These are phyloP conservation scores for Ceramica pisi DNA, from an alignment of 2,888 invertebrate species.

Conservation along the genomic window DNA sequence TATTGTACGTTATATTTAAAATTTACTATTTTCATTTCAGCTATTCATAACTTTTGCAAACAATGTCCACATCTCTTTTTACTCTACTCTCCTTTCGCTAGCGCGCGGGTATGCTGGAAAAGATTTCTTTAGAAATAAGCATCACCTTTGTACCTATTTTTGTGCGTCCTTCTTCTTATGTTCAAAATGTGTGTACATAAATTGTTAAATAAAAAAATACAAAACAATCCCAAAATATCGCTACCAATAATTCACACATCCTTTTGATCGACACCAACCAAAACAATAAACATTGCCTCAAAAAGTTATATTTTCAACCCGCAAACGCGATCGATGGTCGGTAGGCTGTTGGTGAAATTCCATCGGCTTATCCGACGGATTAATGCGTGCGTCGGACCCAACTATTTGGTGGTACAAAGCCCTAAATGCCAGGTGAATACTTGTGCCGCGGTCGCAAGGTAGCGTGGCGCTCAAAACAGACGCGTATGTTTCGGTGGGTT, in stretches of 20 bases:
- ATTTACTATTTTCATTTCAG: no score
- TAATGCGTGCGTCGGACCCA: constrained; percentile 60
- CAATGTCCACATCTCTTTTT: no score
- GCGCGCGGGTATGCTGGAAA: no score
- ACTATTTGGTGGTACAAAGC: constrained; percentile 70
- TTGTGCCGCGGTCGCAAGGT: constrained; percentile 52
- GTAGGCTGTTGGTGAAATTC: constrained; percentile 61
- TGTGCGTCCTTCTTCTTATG: no score
- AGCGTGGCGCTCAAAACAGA: constrained; percentile 30
- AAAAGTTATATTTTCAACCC: constrained; percentile 58
- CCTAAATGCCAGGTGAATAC: constrained; percentile 67
- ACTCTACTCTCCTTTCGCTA: no score
- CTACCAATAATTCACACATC: constrained; percentile 20
- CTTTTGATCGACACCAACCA: constrained; percentile 23
- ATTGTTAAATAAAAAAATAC: no score
- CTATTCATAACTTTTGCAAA: no score
- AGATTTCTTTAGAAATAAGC: no score
- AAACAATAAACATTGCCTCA: constrained; percentile 40
- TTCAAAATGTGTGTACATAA: no score
- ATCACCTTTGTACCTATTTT: no score
- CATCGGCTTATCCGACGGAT: constrained; percentile 65
- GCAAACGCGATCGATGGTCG: constrained; percentile 54
- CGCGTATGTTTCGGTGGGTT: neutral
- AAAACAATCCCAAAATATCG: neutral
- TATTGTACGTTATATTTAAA: no score